These are phyloP conservation scores for Chroicocephalus ridibundus DNA, from an alignment of 2,113 vertebrate species.

Conservation along the genomic window DNA sequence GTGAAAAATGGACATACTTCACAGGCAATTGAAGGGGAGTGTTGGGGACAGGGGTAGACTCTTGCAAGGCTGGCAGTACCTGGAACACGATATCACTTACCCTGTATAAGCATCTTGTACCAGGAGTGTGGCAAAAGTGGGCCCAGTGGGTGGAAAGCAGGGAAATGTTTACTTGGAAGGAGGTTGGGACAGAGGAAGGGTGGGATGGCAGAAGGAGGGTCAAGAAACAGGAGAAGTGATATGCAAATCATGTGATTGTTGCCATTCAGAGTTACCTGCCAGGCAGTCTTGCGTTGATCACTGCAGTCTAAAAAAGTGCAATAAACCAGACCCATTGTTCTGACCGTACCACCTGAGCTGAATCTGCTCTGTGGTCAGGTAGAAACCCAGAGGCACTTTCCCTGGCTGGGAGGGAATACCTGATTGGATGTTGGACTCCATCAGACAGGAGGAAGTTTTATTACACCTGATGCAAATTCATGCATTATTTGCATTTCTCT, in stretches of 20 bases:
- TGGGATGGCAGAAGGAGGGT: neutral
- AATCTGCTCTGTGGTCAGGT: neutral
- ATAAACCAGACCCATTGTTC: neutral
- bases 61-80: neutral
- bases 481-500: neutral
- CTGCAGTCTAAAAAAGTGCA: neutral
- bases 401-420: neutral
- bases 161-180: neutral
- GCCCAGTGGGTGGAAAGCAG: neutral
- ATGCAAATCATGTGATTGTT: neutral
- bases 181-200: neutral
- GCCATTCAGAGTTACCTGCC: neutral
- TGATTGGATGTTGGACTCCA: neutral
- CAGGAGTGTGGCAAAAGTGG: neutral
- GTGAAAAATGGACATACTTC: neutral
- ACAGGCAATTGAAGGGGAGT: neutral
- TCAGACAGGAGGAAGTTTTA: neutral
- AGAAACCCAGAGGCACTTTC: neutral
- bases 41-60: neutral
- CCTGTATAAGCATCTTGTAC: neutral
- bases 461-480: neutral
- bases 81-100: neutral
- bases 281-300: neutral
- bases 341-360: neutral
- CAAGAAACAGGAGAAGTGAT: neutral